Percentiles rank a stretch among this genome's conserved stretches.
Conservation (phyloP, 2,797 vertebrate species). For the Epinephelus coioides region DNA sequence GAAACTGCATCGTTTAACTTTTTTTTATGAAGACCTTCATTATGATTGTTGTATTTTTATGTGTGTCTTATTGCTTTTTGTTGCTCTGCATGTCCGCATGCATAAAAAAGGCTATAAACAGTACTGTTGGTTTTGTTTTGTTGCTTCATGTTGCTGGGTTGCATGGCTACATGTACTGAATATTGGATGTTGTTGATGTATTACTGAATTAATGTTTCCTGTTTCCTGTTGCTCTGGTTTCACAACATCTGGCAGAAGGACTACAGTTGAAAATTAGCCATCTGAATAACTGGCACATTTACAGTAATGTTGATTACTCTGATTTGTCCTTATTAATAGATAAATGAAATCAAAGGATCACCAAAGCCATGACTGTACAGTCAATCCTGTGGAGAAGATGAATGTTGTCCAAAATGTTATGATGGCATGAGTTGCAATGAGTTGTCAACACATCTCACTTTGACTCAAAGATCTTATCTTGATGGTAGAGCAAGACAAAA, state of each 20-base stretch:
- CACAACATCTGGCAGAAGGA: not conserved
- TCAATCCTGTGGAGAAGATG: too few relatives aligned
- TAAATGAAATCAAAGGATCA: too few relatives aligned
- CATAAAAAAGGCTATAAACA: not conserved
- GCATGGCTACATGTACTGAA: not conserved
- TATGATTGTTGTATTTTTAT: not conserved
- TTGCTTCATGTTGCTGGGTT: not conserved
- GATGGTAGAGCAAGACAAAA: too few relatives aligned
- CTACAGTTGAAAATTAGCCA: too few relatives aligned
- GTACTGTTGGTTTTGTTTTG: not conserved
- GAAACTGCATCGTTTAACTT: fast-evolving
- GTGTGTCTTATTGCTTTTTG: not conserved
- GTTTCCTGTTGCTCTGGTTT: not conserved
- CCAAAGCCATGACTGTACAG: too few relatives aligned
- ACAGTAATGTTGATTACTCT: too few relatives aligned
- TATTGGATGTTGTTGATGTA: not conserved
- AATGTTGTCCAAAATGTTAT: too few relatives aligned
- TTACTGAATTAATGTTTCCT: not conserved
- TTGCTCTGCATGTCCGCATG: not conserved
- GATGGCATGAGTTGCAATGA: too few relatives aligned
- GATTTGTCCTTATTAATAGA: too few relatives aligned
- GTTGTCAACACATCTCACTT: not conserved
- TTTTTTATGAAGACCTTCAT: not conserved
- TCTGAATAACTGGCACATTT: too few relatives aligned
- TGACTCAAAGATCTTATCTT: not conserved